Evolutionary conservation across 2,113 vertebrate genomes (phyloP), one percentile per base, ranked within the genome.

Genomic region (Theristicus caerulescens): DNA sequence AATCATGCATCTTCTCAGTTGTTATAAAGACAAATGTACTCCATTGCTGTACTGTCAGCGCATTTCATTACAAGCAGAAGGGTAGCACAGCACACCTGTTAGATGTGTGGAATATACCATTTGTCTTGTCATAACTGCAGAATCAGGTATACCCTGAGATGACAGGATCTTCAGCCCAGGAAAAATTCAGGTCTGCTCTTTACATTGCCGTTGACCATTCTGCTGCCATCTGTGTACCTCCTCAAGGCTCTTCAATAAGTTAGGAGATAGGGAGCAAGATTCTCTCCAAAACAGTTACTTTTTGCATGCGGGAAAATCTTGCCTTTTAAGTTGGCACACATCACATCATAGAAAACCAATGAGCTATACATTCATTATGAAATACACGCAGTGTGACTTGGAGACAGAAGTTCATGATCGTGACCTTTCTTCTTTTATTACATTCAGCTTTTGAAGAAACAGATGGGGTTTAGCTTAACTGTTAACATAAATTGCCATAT

Each of bases 401-500:
- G 57, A 93, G 87, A 82, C 95, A 95, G 91, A 92, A 90, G 95
- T 95, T 96, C 96, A 94, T 86, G 82, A 96, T n/a, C 0, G 0
- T 96, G 96, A 97, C 94, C 96, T 95, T 97, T 95, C 91, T 94
- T 89, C 79, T 84, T 93, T 94, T 94, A 95, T 88, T 85, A 46
- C 71, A 59, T 91, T 93, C 72, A 93, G 80, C 83, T 97, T 96
- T 94, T 96, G 96, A 98, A 97, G 95, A 97, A 98, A 89, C 98
- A 98, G 98, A 98, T 98, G 98, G 98, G 93, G 65, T 97, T 95
- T 71, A 97, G 67, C 91, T 97, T 98, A 97, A 98, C 97, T 98
- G 95, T 98, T 98, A 97, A 95, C 95, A 96, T 97, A 98, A 98
- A 98, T 97, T 98, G 96, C 95, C 98, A 98, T 98, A 97, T 98